Conservation (phyloP, 2,888 invertebrate genomes). For the Idaea dimidiata region DNA sequence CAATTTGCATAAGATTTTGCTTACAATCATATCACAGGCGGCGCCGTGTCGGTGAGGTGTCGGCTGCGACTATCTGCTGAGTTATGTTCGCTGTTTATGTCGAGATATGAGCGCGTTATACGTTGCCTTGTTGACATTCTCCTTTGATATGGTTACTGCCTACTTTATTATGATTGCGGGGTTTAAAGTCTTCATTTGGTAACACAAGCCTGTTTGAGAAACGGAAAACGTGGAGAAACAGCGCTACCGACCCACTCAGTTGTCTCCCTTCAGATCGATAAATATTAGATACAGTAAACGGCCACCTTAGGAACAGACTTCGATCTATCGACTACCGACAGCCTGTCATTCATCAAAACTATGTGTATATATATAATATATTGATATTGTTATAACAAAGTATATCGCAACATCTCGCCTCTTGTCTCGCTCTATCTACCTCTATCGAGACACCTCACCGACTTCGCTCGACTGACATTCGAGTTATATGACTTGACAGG, state of each 20-base stretch:
- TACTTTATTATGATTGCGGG: neutral
- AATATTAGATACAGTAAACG: neutral
- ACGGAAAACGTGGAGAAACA: neutral
- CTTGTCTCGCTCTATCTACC: neutral
- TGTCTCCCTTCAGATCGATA: neutral
- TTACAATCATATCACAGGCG: conserved; percentile 15
- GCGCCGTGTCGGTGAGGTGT: neutral
- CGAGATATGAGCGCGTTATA: neutral
- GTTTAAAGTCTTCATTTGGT: neutral
- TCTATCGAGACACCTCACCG: neutral
- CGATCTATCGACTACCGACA: neutral
- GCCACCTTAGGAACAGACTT: neutral
- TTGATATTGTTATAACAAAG: neutral
- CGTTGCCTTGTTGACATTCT: neutral
- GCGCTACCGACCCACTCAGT: neutral
- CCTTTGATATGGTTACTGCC: neutral
- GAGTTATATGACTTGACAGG: conserved; percentile 26
- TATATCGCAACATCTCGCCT: no score
- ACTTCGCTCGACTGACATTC: conserved; percentile 23
- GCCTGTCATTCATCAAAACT: neutral
- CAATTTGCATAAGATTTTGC: conserved; percentile 18
- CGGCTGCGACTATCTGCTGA: conserved; percentile 1
- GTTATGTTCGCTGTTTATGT: conserved; percentile 1
- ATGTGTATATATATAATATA: neutral
- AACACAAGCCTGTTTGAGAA: neutral